These are phyloP conservation scores for Gryon sp. DNA, from an alignment of 1,140 invertebrate species.

Conservation along the genomic window DNA sequence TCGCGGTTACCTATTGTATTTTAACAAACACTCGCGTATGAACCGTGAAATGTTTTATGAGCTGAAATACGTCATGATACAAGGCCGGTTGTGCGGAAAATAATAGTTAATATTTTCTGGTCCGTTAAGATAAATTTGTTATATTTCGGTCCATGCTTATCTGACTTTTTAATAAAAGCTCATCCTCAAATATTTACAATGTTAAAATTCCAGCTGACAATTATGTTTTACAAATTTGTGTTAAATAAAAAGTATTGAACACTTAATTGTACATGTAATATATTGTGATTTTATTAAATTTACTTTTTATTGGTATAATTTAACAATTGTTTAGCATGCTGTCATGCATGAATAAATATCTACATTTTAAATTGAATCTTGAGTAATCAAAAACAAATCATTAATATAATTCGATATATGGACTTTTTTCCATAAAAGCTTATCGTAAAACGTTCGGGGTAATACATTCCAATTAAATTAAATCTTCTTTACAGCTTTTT, in stretches of 20 bases:
- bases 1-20: constrained; percentile 13
- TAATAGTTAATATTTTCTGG: constrained; percentile 36
- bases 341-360: too few relatives aligned
- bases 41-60: constrained; percentile 33
- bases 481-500: constrained; percentile 1
- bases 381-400: too few relatives aligned
- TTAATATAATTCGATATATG: too few relatives aligned
- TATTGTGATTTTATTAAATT: too few relatives aligned
- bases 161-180: constrained; percentile 7
- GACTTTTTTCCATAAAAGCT: too few relatives aligned
- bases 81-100: constrained; percentile 20
- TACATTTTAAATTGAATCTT: too few relatives aligned
- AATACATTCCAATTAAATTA: background rate
- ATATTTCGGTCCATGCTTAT: constrained; percentile 3
- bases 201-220: too few relatives aligned
- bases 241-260: too few relatives aligned
- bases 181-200: background rate
- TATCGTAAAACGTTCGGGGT: background rate
- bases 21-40: constrained; percentile 9
- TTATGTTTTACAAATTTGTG: too few relatives aligned
- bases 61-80: constrained; percentile 15
- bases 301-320: too few relatives aligned
- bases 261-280: too few relatives aligned
- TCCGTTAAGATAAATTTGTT: constrained; percentile 27
- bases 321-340: too few relatives aligned